Evolutionary conservation across 2,888 invertebrate genomes (phyloP).

Genomic region (Hemicrepidius hirtus): DNA sequence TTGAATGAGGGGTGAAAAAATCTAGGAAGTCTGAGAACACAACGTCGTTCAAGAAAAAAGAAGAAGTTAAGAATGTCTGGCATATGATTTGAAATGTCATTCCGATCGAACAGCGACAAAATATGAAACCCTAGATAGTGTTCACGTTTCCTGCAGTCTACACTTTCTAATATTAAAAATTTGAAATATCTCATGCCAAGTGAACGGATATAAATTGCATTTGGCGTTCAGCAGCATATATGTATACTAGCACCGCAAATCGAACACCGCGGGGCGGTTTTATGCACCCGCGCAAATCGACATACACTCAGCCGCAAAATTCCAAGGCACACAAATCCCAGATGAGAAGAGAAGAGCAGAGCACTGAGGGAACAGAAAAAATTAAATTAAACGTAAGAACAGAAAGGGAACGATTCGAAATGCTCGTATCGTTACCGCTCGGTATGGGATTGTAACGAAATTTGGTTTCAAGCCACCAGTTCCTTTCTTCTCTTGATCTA

Average conservation of each 20-base stretch:
- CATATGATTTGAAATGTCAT: neutral
- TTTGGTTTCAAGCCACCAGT: conserved; percentile 44
- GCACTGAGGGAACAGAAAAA: neutral
- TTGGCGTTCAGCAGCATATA: conserved; percentile 32
- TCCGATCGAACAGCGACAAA: conserved; percentile 9
- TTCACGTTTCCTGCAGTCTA: conserved; percentile 35
- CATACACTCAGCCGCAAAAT: conserved; percentile 18
- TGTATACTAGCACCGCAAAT: conserved; percentile 35
- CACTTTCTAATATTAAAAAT: conserved; percentile 46
- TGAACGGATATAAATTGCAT: conserved; percentile 48
- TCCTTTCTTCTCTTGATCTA: conserved; percentile 41
- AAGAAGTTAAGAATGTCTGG: neutral
- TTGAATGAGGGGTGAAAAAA: too few relatives aligned
- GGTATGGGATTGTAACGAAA: conserved; percentile 38
- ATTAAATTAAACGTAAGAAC: conserved; percentile 22
- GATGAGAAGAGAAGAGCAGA: too few relatives aligned
- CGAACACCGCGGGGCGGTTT: conserved; percentile 43
- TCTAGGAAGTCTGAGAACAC: too few relatives aligned
- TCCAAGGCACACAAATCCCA: neutral
- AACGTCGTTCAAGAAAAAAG: too few relatives aligned
- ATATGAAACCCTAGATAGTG: conserved; percentile 26
- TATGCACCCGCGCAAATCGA: conserved; percentile 32
- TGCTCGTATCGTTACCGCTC: neutral
- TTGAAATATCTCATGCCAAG: conserved; percentile 44
- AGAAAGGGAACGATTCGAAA: neutral